Conservation (phyloP, 2,888 invertebrate species). For the Phaedon cochleariae region DNA sequence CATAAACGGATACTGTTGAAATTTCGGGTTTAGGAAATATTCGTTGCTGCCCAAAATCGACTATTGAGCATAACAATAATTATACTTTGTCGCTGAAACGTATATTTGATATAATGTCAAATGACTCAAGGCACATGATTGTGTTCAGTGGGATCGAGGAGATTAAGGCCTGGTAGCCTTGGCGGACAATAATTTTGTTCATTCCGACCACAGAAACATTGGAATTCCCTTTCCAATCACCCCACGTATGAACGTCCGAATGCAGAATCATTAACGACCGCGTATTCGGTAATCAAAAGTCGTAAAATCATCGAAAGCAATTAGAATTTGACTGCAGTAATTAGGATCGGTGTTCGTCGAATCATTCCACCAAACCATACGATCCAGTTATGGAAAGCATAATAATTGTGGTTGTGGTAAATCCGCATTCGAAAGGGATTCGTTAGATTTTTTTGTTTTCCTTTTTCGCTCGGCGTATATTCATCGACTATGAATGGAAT, state of each 20-base stretch:
- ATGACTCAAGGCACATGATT: no score
- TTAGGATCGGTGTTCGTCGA: slow-evolving; percentile 27
- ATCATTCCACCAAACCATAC: neutral
- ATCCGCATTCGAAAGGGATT: slow-evolving; percentile 20
- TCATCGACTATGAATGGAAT: no score
- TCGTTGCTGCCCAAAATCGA: no score
- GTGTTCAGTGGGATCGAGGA: no score
- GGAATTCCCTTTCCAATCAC: neutral
- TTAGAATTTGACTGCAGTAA: slow-evolving; percentile 29
- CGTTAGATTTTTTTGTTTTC: slow-evolving; percentile 14
- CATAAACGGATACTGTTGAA: no score
- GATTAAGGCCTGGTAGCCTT: no score
- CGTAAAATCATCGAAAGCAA: slow-evolving; percentile 25
- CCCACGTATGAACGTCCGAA: neutral
- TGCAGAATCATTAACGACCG: slow-evolving; percentile 1
- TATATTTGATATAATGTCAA: no score
- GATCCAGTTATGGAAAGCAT: slow-evolving; percentile 16
- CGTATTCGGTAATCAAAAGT: slow-evolving; percentile 22
- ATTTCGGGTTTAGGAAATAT: no score
- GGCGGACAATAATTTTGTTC: no score
- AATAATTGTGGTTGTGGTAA: slow-evolving; percentile 14
- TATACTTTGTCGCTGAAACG: no score
- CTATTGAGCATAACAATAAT: no score
- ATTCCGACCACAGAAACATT: no score
- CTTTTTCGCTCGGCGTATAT: neutral